Base-by-base conservation (phyloP, 2,888 invertebrate genomes). In the Tenthredo distinguenda region DNA sequence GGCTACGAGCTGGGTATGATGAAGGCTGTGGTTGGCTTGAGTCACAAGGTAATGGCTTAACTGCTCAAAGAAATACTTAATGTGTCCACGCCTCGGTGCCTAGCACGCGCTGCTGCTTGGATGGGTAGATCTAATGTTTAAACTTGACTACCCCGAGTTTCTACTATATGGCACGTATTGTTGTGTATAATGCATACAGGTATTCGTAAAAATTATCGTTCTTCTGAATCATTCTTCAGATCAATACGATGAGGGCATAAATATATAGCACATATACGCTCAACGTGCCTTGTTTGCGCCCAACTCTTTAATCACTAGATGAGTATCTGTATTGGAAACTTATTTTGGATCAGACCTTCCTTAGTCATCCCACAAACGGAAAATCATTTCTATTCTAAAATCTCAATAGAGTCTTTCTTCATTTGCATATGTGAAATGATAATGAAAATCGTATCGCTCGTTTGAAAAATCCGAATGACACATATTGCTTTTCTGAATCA, bases 61-160 rank as follows among this genome's bases (percentile, higher is more conserved):
- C 81, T 62, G 81, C 15, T 62, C 81, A 43, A 81, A 81, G 81
- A 81, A 81, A 81, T 81, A 81, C 81, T 62, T 81, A 58, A 81
- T 40, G 40, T 21, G 81, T 58, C 81, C 58, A 58, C 40, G 81
- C 81, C 62, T 81, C 62, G 81, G 62, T 81, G 58, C 37, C 40
- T 62, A 50, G 81, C 62, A 81, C 81, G 81, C 81, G 81, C 58
- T 81, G 40, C 26, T 62, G 81, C 10, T 43, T 62, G 37, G 58
- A 40, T 37, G 62, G 62, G n/a, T 81, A 62, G 40, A 62, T 62
- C 37, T 81, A 31, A 62, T 81, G 62, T 37, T 81, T 21, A 37
- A 81, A 81, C 58, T 81, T 37, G 12, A 81, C 81, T 58, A 21
- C 62, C 62, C 12, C n/a, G 18, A 55, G 34, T 31, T 77, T 50